Base-by-base conservation (phyloP, 1,140 invertebrate genomes). In the Solenopsis fugax region DNA sequence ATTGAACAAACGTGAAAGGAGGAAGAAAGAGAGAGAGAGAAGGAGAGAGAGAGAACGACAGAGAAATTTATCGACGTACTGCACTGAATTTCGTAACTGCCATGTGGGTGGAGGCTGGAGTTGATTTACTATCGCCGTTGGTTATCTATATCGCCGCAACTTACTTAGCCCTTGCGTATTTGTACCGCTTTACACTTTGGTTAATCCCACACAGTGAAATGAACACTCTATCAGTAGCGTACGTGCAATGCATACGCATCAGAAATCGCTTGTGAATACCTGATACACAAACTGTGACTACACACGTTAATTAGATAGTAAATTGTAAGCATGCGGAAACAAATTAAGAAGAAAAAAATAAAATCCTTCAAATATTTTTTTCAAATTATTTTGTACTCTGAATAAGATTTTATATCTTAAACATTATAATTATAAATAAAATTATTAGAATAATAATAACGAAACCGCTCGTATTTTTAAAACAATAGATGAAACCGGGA, bases 21-120 rank as follows among this genome's bases (percentile, higher is more conserved):
- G 65, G 45, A 24, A 29, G 54, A 37, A 18, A 41, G 29, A 52
- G 7, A 50, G 45, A 18, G n/a, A n/a, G 48, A 54, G 52, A 58
- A 16, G 18, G 54, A 52, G 29, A 34, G 12, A 16, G 72, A 37
- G 41, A 65, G 41, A 81, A n/a, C n/a, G 56, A 72, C 41, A 48
- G n/a, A 85, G 5, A 76, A 45, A 85, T 52, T 64, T 64, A 60
- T 76, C 45, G 71, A 52, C n/a, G 62, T 69, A 54, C 77, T 80
- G 62, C 77, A 80, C 29, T 80, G 64, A 80, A 80, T 80, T 80
- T 80, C 77, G 77, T 69, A 80, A 80, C 77, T 80, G 77, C 77
- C 34, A 69, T 69, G 77, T 80, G 77, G 77, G 77, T 80, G 77
- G 75, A 77, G 58, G 41, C 75, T 41, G 56, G 60, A 69, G 62